phyloP scores from a whole-genome alignment of 2,113 vertebrate genomes.

The Xerus inauris region DNA sequence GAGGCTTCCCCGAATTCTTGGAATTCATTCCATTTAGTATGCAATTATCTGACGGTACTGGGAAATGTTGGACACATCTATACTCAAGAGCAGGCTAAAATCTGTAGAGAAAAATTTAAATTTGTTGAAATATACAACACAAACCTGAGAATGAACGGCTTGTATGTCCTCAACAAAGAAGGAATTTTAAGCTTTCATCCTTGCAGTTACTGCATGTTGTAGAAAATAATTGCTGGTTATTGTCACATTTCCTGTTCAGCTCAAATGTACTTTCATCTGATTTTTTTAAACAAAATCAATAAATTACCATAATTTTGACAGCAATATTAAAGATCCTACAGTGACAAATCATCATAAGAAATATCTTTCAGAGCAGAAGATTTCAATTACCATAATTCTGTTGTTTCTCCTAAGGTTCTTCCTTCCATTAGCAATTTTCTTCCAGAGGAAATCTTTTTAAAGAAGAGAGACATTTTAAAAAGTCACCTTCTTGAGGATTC shows the following conservation, averaged over 20 bases:
- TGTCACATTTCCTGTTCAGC: constrained; percentile 55
- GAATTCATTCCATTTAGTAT: not conserved
- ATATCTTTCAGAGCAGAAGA: not conserved
- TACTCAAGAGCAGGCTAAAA: not conserved
- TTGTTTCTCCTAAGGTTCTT: not conserved
- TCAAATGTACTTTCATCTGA: constrained; percentile 52
- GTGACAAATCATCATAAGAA: not conserved
- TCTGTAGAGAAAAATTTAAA: not conserved
- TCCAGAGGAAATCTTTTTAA: constrained; percentile 49
- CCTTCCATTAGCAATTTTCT: constrained; percentile 43
- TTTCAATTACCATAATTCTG: constrained; percentile 63
- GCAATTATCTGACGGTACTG: not conserved
- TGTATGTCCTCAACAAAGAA: not conserved
- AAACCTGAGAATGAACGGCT: not conserved
- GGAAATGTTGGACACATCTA: not conserved
- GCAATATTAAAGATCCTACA: constrained; percentile 46
- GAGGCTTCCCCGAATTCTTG: not conserved
- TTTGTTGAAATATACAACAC: not conserved
- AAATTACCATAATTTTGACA: constrained; percentile 55
- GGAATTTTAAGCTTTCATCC: constrained; percentile 36
- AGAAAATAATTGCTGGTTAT: constrained; percentile 35
- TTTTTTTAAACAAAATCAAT: constrained; percentile 61
- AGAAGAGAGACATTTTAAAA: not conserved
- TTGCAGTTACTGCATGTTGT: not conserved
- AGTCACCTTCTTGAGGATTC: not conserved